phyloP scores from a whole-genome alignment of 1,140 invertebrate species.

The Drosophila sucinea region DNA sequence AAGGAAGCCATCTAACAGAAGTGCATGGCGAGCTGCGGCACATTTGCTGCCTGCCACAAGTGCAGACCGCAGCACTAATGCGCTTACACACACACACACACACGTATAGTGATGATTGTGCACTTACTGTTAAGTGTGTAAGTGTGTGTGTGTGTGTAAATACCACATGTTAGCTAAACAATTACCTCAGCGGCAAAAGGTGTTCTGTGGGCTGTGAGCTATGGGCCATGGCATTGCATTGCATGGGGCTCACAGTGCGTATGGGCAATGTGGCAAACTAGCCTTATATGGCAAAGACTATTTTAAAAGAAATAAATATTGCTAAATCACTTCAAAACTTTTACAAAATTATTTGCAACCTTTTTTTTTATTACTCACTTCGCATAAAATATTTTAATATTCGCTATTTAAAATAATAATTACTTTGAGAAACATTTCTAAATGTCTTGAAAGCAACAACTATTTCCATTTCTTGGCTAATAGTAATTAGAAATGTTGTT shows the following conservation, averaged over 20 bases:
- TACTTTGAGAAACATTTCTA: no score
- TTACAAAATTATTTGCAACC: no score
- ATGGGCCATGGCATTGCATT: conserved; percentile 7
- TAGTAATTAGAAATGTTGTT: neutral
- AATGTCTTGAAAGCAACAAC: no score
- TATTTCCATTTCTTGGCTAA: conserved; percentile 6
- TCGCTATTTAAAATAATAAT: no score
- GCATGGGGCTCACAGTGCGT: conserved; percentile 48
- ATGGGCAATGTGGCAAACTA: conserved; percentile 48
- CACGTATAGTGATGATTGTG: conserved; percentile 51
- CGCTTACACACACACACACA: conserved; percentile 51
- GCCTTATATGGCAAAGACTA: no score
- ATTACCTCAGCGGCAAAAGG: conserved; percentile 55
- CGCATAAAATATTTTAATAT: no score
- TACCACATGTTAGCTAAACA: conserved; percentile 79
- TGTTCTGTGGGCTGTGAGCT: conserved; percentile 1
- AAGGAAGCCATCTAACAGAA: conserved; percentile 59
- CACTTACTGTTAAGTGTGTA: conserved; percentile 37
- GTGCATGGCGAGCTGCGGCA: conserved; percentile 29
- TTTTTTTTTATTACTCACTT: no score
- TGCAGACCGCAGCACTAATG: conserved; percentile 73
- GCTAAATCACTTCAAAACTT: no score
- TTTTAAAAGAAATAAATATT: no score
- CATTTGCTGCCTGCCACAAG: conserved; percentile 49
- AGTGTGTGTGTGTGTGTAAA: conserved; percentile 55